Percentiles rank a stretch among this genome's conserved stretches.
phyloP scores from a whole-genome alignment of 2,113 vertebrate species.

The Poicephalus meyeri region DNA sequence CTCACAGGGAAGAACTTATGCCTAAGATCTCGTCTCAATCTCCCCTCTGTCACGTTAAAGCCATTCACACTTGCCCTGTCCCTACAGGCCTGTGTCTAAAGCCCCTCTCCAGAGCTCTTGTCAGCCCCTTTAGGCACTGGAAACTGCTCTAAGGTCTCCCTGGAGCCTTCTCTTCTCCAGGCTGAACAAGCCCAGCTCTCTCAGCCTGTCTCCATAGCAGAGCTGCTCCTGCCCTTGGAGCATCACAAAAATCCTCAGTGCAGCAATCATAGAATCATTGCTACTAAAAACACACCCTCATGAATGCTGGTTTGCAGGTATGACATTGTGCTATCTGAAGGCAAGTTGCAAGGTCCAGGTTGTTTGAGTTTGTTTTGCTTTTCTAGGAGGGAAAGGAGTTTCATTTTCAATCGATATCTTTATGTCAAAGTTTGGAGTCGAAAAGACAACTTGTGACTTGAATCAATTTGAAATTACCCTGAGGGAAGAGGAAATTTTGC shows the following conservation, averaged over 20 bases:
- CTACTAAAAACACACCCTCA: neutral
- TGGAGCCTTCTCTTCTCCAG: neutral
- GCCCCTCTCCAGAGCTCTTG: neutral
- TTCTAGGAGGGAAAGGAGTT: neutral
- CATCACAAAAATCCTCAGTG: neutral
- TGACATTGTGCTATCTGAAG: neutral
- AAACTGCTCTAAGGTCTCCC: neutral
- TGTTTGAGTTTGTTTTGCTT: neutral
- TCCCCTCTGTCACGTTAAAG: neutral
- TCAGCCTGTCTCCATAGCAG: neutral
- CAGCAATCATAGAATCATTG: neutral
- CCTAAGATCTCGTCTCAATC: neutral
- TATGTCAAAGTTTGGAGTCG: neutral
- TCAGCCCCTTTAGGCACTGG: neutral
- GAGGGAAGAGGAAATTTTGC: neutral
- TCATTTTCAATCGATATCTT: neutral
- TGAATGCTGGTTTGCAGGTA: neutral
- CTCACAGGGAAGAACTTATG: neutral
- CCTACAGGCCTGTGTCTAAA: neutral
- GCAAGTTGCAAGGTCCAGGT: neutral
- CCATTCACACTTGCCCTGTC: neutral
- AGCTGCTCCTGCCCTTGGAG: neutral
- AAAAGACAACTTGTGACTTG: neutral
- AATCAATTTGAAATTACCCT: neutral
- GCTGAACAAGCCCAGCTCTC: neutral